These are phyloP conservation scores for Nebria salina DNA, from an alignment of 2,888 invertebrate species.

Conservation along the genomic window DNA sequence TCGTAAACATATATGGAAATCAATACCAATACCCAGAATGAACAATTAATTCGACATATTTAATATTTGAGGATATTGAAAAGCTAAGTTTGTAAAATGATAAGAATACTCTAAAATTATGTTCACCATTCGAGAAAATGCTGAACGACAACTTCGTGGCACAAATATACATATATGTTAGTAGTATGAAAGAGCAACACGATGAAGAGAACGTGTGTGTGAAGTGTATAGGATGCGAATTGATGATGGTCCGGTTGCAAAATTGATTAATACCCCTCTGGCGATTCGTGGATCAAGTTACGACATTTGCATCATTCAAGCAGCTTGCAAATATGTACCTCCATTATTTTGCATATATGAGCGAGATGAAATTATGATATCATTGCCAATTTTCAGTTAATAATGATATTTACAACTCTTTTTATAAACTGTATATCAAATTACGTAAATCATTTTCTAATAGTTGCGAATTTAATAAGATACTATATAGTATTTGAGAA, in stretches of 20 bases:
- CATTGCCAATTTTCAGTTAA: neutral
- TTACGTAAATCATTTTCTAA: no score
- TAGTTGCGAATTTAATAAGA: no score
- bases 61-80: neutral
- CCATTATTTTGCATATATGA: neutral
- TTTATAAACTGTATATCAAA: neutral
- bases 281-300: neutral
- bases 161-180: neutral
- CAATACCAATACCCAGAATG: neutral
- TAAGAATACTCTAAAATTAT: neutral
- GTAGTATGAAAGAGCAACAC: neutral
- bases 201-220: neutral
- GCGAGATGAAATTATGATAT: neutral
- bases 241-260: neutral
- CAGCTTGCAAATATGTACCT: neutral
- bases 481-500: neutral
- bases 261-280: conserved; percentile 1
- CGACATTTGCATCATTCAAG: neutral
- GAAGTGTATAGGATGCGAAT: neutral
- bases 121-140: neutral
- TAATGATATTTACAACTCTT: neutral
- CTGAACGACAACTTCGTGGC: neutral
- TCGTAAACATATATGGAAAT: neutral
- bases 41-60: neutral
- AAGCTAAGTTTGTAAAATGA: neutral